Conservation (phyloP, 2,113 vertebrate genomes). For the Guaruba guarouba region DNA sequence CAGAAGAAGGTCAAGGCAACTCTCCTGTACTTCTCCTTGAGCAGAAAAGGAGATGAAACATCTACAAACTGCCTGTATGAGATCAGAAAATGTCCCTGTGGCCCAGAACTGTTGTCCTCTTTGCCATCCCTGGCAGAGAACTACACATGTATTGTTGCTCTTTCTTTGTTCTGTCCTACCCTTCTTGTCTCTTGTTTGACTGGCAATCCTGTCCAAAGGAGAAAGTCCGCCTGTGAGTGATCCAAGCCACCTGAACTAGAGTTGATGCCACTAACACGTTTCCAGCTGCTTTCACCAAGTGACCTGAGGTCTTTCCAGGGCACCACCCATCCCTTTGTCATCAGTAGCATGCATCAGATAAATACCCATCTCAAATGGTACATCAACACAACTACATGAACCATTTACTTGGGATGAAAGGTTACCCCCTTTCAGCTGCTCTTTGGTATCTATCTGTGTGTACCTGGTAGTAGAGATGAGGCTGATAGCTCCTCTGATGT, state of each 20-base stretch:
- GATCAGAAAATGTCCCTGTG: not conserved
- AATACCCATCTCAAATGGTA: not conserved
- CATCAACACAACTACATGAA: not conserved
- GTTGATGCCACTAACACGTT: not conserved
- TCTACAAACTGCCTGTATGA: not conserved
- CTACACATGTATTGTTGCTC: accelerated
- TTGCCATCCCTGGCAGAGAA: not conserved
- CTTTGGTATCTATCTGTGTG: not conserved
- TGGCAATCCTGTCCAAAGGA: not conserved
- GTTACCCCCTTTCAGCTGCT: not conserved
- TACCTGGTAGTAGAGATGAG: not conserved
- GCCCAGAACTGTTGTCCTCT: not conserved
- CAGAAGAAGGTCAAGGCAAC: not conserved
- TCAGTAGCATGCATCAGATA: not conserved
- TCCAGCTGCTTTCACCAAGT: not conserved
- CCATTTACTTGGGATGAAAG: not conserved
- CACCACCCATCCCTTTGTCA: not conserved
- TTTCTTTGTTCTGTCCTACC: not conserved
- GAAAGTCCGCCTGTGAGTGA: not conserved
- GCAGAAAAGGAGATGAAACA: not conserved
- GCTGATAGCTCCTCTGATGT: not conserved
- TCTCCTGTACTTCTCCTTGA: not conserved
- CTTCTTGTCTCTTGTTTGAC: not conserved
- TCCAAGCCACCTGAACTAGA: not conserved
- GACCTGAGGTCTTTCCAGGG: not conserved